A percentile compares a stretch with the other conserved stretches of the same genome.
These are phyloP conservation scores for Drosophila nigricruria DNA, from an alignment of 2,888 invertebrate species.

Conservation along the genomic window DNA sequence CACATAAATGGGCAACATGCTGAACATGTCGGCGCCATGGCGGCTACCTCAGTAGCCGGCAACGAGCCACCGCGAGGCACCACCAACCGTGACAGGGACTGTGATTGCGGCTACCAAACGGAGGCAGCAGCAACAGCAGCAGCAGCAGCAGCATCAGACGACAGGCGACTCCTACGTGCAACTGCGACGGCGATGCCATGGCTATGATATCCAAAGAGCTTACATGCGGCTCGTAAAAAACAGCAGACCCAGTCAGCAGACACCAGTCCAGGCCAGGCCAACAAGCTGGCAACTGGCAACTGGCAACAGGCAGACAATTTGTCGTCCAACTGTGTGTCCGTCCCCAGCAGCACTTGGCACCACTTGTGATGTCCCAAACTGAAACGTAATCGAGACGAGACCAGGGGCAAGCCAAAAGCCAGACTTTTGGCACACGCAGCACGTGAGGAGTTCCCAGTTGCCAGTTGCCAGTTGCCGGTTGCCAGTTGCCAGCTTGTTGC, in stretches of 20 bases:
- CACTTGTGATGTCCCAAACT: slow-evolving; percentile 72
- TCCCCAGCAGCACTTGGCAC: slow-evolving; percentile 59
- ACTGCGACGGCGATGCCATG: slow-evolving; percentile 50
- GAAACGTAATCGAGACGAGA: slow-evolving; percentile 69
- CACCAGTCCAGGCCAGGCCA: slow-evolving; percentile 7
- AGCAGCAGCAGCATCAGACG: slow-evolving; percentile 28
- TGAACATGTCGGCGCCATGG: slow-evolving; percentile 62
- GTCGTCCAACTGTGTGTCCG: slow-evolving; percentile 67
- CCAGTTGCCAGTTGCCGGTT: slow-evolving; percentile 17
- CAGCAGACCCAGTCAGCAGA: slow-evolving; percentile 59
- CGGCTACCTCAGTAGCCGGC: slow-evolving; percentile 61
- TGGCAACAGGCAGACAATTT: slow-evolving; percentile 60
- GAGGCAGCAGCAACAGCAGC: slow-evolving; percentile 25
- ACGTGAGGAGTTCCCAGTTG: slow-evolving; percentile 59
- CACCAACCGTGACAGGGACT: slow-evolving; percentile 75
- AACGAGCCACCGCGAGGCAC: slow-evolving; percentile 40
- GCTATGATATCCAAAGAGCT: slow-evolving; percentile 69
- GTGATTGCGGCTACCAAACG: slow-evolving; percentile 52
- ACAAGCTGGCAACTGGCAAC: slow-evolving; percentile 24
- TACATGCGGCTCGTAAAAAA: slow-evolving; percentile 76
- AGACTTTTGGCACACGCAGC: slow-evolving; percentile 77
- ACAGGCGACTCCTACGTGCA: slow-evolving; percentile 70
- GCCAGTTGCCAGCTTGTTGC: slow-evolving; percentile 43
- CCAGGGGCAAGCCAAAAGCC: slow-evolving; percentile 25
- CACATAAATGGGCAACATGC: slow-evolving; percentile 65